Base-by-base conservation (phyloP, 1,140 invertebrate species). In the Artemia franciscana region DNA sequence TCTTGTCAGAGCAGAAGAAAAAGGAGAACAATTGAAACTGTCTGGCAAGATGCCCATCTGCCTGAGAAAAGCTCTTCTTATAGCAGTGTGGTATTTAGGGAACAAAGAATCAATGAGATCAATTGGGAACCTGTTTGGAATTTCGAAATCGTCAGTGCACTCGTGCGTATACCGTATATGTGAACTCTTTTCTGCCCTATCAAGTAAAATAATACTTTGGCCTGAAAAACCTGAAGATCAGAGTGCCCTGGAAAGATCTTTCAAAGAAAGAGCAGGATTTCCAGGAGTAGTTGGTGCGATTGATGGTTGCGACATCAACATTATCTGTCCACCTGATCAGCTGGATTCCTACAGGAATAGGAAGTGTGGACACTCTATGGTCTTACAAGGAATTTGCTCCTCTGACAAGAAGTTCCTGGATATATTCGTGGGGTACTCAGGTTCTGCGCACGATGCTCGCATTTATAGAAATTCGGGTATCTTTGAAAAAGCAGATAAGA, bases 361-460 rank as follows among this genome's bases (percentile, higher is more conserved):
- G 39, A 51, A 51, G 39, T 51, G 39, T 51, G 39, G 39, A 51
- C 21, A 51, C 21, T 51, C 39, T 18, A 51, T 51, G 39, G 39
- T 51, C 12, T 51, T 51, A 51, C 39, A 51, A 51, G 39, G 39
- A 15, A 51, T 51, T 18, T 51, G 39, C 21, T 51, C 39, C 21
- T 15, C 12, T 51, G 39, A 51, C 39, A 51, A 51, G 39, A 62
- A 62, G 56, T 63, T 66, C 18, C 2, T 63, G 5, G 64, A 66
- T 26, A 60, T 65, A 15, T 65, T 62, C 62, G 57, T 51, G 5
- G 65, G 61, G 15, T 66, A 61, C 21, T 64, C 64, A n/a, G 65
- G 65, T n/a, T 66, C 65, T n/a, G 30, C 27, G 5, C 65, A 66
- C 30, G 65, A 66, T 58, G 60, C 60, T 7, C 58, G 65, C 12